phyloP scores from a whole-genome alignment of 2,113 vertebrate species.

The Catharus fuscescens region DNA sequence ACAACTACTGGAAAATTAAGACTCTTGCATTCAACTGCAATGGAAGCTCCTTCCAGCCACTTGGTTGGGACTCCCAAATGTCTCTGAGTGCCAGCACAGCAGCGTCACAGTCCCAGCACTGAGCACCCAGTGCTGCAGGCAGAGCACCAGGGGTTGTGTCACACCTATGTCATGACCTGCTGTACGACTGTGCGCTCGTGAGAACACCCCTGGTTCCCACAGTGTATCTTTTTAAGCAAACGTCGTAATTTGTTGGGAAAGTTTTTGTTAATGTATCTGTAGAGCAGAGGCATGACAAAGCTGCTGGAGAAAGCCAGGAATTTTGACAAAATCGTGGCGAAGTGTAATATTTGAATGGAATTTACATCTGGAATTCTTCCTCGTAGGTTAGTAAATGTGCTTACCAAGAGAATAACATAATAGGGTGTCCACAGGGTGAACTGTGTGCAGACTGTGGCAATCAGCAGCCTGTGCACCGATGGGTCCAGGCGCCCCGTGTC shows the following conservation, averaged over 20 bases:
- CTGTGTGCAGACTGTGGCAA: slow-evolving; percentile 90
- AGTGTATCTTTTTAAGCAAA: slow-evolving; percentile 86
- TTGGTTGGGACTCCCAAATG: neutral
- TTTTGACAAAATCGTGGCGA: slow-evolving; percentile 82
- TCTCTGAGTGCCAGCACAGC: neutral
- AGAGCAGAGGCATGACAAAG: slow-evolving; percentile 90
- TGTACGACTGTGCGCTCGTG: slow-evolving; percentile 83
- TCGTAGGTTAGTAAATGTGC: slow-evolving; percentile 75
- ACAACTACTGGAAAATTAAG: slow-evolving; percentile 4
- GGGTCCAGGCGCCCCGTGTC: slow-evolving; percentile 88
- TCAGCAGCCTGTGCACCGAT: slow-evolving; percentile 88
- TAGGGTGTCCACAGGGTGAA: slow-evolving; percentile 94
- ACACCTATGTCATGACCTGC: slow-evolving; percentile 83
- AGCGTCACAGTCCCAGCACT: neutral
- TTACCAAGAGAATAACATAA: slow-evolving; percentile 87
- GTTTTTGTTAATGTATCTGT: slow-evolving; percentile 90
- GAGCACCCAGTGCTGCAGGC: neutral
- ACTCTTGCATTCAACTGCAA: neutral
- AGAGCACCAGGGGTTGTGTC: neutral
- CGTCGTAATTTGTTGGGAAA: slow-evolving; percentile 87
- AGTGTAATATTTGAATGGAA: slow-evolving; percentile 76
- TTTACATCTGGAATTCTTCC: slow-evolving; percentile 66
- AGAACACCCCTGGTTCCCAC: slow-evolving; percentile 80
- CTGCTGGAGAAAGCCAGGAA: slow-evolving; percentile 93
- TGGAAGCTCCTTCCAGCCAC: neutral